A percentile compares a stretch with the other conserved stretches of the same genome.
Evolutionary conservation across 2,113 vertebrate genomes (phyloP).

Genomic region (Halichoeres trimaculatus): DNA sequence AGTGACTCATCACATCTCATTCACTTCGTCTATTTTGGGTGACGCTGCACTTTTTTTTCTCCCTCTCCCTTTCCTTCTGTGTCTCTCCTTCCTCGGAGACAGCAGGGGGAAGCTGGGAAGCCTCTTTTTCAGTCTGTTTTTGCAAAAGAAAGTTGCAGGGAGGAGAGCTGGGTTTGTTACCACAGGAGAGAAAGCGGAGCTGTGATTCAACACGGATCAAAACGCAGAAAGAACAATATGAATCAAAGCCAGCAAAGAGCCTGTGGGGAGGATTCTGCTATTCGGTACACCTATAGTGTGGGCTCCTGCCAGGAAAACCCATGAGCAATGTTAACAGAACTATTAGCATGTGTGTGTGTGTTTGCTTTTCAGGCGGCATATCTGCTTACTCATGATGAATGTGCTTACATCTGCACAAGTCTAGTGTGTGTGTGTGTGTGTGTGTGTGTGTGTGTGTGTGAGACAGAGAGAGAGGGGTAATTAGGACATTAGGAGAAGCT

Average conservation of each 20-base stretch:
- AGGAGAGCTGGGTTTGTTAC: constrained; percentile 44
- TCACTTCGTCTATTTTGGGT: constrained; percentile 62
- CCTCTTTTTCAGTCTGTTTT: constrained; percentile 39
- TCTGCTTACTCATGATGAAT: constrained; percentile 65
- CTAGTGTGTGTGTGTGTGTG: neutral
- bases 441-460: constrained; percentile 31
- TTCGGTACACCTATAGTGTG: constrained; percentile 46
- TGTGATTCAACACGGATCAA: constrained; percentile 57
- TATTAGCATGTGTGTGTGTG: constrained; percentile 1
- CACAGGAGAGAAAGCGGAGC: constrained; percentile 54
- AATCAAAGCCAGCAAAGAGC: constrained; percentile 57
- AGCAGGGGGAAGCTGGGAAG: constrained; percentile 1
- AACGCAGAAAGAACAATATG: constrained; percentile 30
- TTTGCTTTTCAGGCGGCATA: constrained; percentile 46
- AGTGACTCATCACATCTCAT: constrained; percentile 65
- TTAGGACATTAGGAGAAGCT: constrained; percentile 81
- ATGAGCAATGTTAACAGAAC: constrained; percentile 25
- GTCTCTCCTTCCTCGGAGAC: constrained; percentile 8
- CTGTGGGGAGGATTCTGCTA: constrained; percentile 48
- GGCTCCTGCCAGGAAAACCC: constrained; percentile 50
- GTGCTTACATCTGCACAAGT: constrained; percentile 26
- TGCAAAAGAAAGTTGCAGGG: constrained; percentile 37
- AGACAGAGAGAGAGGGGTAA: constrained; percentile 57
- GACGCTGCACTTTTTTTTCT: constrained; percentile 52
- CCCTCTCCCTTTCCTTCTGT: too few species aligned